These are phyloP conservation scores for Cantharis nigra DNA, from an alignment of 2,888 invertebrate genomes.

Conservation along the genomic window DNA sequence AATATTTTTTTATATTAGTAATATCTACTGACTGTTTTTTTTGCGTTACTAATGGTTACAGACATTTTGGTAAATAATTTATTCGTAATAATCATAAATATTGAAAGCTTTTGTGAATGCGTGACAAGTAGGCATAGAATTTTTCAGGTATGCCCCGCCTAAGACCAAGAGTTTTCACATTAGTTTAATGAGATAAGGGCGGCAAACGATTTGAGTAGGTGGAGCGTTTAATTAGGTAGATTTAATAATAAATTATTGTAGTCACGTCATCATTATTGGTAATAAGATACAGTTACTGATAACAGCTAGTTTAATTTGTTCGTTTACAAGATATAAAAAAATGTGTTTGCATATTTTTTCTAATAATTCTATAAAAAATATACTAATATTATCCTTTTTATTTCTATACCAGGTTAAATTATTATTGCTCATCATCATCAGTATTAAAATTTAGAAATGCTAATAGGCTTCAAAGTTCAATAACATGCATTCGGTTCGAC, in stretches of 20 bases:
- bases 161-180: slow-evolving; percentile 47
- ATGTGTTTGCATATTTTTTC: background rate
- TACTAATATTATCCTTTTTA: background rate
- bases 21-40: background rate
- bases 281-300: slow-evolving; percentile 18
- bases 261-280: slow-evolving; percentile 38
- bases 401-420: too few relatives aligned
- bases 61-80: background rate
- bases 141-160: slow-evolving; percentile 46
- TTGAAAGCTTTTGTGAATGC: slow-evolving; percentile 27
- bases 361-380: background rate
- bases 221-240: slow-evolving; percentile 53
- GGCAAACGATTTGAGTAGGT: slow-evolving; percentile 46
- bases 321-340: background rate
- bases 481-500: too few relatives aligned
- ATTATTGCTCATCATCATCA: too few relatives aligned
- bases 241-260: slow-evolving; percentile 41
- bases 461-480: too few relatives aligned
- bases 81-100: background rate
- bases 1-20: background rate
- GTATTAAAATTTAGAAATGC: too few relatives aligned
- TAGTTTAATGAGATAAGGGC: slow-evolving; percentile 51
- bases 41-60: background rate
- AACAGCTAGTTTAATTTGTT: slow-evolving; percentile 27
- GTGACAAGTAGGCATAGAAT: slow-evolving; percentile 50